Evolutionary conservation across 2,797 vertebrate species (phyloP).

Genomic region (Uromys caudimaculatus): DNA sequence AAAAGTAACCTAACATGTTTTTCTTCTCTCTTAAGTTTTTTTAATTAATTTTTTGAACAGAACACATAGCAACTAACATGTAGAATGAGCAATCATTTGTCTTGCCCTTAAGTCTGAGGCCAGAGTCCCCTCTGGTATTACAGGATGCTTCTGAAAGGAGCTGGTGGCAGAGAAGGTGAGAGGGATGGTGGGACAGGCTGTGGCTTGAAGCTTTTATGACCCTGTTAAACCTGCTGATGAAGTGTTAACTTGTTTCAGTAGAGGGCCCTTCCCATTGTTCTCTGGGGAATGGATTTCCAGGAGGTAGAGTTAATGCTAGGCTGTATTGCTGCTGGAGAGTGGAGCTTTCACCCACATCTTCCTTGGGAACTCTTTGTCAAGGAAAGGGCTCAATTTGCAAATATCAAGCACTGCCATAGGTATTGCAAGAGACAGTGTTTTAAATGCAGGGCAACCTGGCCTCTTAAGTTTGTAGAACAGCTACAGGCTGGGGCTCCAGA

Average conservation of each 20-base stretch:
- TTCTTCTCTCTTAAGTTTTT: background rate
- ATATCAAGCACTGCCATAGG: background rate
- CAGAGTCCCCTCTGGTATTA: background rate
- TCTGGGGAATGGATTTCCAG: background rate
- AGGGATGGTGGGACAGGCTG: background rate
- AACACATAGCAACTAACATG: background rate
- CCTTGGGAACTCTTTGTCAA: background rate
- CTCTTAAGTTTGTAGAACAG: background rate
- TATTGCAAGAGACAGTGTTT: background rate
- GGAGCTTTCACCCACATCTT: background rate
- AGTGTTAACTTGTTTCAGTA: background rate
- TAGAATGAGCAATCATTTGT: background rate
- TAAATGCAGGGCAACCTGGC: background rate
- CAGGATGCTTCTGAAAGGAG: background rate
- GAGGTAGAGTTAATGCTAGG: background rate
- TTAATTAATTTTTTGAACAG: background rate
- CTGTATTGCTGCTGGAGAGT: background rate
- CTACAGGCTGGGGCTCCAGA: background rate
- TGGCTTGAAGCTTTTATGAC: background rate
- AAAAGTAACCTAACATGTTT: background rate
- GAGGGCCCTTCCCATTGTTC: background rate
- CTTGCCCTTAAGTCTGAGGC: background rate
- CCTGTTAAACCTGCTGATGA: conserved; percentile 39
- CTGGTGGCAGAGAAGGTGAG: background rate
- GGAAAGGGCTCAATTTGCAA: background rate